Percentiles rank a stretch among this genome's conserved stretches.
phyloP scores from a whole-genome alignment of 30 jellyfish, hydroid and myxozoan genomes.

The Aurelia aurita region DNA sequence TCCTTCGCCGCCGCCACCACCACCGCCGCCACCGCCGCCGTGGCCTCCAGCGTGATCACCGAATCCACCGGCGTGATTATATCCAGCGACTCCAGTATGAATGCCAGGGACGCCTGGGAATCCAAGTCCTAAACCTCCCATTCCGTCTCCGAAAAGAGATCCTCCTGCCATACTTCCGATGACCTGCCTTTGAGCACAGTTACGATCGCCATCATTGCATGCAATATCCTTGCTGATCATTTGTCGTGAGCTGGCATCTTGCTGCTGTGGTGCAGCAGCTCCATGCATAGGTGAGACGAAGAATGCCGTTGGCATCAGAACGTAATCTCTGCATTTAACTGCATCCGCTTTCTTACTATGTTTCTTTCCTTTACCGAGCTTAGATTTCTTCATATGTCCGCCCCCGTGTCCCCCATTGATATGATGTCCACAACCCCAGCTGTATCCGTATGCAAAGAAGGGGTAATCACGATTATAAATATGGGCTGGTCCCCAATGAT shows the following conservation, averaged over 20 bases:
- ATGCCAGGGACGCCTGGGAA: slow-evolving; percentile 98
- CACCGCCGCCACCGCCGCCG: slow-evolving; percentile 66
- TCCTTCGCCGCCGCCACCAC: slow-evolving; percentile 26
- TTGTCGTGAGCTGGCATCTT: slow-evolving; percentile 73
- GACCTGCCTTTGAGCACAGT: slow-evolving; percentile 94
- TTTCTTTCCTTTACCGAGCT: slow-evolving; percentile 45
- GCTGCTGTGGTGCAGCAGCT: slow-evolving; percentile 58
- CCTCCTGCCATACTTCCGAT: slow-evolving; percentile 99
- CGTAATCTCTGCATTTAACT: slow-evolving; percentile 86
- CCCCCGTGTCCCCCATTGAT: slow-evolving; percentile 64
- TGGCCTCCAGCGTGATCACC: slow-evolving; percentile 84
- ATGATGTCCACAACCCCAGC: slow-evolving; percentile 99
- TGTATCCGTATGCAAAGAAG: slow-evolving; percentile 96
- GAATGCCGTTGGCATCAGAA: slow-evolving; percentile 81
- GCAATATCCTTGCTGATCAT: slow-evolving; percentile 91
- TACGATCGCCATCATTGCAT: slow-evolving; percentile 87
- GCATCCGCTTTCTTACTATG: slow-evolving; percentile 30
- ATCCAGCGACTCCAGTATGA: slow-evolving; percentile 95
- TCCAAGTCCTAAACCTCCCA: slow-evolving; percentile 99
- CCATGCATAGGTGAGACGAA: slow-evolving; percentile 69
- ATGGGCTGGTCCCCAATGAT: slow-evolving; percentile 97
- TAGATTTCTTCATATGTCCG: slow-evolving; percentile 50
- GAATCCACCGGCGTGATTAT: slow-evolving; percentile 91
- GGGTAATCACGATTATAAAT: slow-evolving; percentile 94
- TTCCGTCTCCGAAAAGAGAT: slow-evolving; percentile 97